These are phyloP conservation scores for Tretioscincus oriximinensis DNA, from an alignment of 2,113 vertebrate genomes.

Conservation along the genomic window DNA sequence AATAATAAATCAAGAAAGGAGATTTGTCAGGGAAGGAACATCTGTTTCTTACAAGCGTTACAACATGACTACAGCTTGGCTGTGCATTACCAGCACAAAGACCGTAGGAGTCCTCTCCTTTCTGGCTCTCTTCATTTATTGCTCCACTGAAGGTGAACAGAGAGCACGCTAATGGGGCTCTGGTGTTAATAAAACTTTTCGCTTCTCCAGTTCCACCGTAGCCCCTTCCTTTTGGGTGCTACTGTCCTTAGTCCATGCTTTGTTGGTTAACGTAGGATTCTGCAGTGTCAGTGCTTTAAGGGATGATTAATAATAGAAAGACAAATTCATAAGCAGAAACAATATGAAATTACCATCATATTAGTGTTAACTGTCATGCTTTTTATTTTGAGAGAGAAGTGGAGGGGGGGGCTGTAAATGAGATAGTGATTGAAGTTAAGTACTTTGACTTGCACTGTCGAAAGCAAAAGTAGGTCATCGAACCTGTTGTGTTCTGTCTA, in stretches of 20 bases:
- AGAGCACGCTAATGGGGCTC: slow-evolving; percentile 96
- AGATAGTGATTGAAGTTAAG: slow-evolving; percentile 82
- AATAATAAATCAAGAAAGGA: slow-evolving; percentile 97
- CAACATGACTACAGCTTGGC: slow-evolving; percentile 86
- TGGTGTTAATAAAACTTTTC: slow-evolving; percentile 95
- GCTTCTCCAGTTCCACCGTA: slow-evolving; percentile 77
- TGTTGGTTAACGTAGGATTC: slow-evolving; percentile 96
- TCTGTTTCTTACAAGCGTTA: slow-evolving; percentile 95
- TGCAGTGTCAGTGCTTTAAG: slow-evolving; percentile 98
- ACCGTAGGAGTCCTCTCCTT: slow-evolving; percentile 88
- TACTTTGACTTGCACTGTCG: slow-evolving; percentile 78
- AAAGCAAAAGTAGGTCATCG: slow-evolving; percentile 75
- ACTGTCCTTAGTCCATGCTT: slow-evolving; percentile 99
- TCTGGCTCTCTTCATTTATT: slow-evolving; percentile 98
- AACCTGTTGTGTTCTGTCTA: slow-evolving; percentile 76
- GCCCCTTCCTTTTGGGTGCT: slow-evolving; percentile 90
- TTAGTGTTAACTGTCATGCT: slow-evolving; percentile 81
- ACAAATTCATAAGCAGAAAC: slow-evolving; percentile 96
- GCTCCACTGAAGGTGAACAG: slow-evolving; percentile 99
- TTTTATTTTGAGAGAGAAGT: slow-evolving; percentile 69
- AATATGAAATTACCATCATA: slow-evolving; percentile 87
- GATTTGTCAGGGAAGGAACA: slow-evolving; percentile 97
- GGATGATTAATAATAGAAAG: slow-evolving; percentile 99
- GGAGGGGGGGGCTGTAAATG: slow-evolving; percentile 72
- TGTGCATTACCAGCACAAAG: slow-evolving; percentile 83